Conservation (phyloP, 1,140 invertebrate species). For the Cydia strobilella region DNA sequence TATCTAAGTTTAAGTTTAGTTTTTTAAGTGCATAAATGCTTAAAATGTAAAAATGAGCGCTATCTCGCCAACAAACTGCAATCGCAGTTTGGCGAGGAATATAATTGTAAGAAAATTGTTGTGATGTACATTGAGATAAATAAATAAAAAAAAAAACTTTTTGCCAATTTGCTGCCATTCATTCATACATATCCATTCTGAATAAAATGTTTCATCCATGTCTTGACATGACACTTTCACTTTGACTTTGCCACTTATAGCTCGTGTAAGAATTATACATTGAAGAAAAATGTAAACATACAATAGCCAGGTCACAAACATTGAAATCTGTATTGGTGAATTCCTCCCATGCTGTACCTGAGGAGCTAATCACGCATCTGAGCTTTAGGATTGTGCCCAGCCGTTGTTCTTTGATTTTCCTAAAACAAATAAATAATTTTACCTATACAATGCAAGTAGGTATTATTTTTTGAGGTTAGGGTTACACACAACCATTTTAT, state of each 20-base stretch:
- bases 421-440: not conserved
- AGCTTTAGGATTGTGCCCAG: not conserved
- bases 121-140: too few species aligned
- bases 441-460: not conserved
- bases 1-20: too few species aligned
- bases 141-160: too few species aligned
- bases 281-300: not conserved
- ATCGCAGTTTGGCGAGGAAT: too few species aligned
- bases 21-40: too few species aligned
- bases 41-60: too few species aligned
- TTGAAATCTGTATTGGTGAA: constrained; percentile 1
- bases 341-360: not conserved
- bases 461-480: too few species aligned
- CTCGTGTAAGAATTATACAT: not conserved
- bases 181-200: not conserved
- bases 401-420: not conserved
- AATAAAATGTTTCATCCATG: not conserved
- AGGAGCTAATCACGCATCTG: not conserved
- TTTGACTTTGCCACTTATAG: constrained; percentile 1
- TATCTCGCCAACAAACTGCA: too few species aligned
- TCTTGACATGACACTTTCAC: constrained; percentile 7
- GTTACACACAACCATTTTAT: too few species aligned
- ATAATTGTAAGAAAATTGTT: too few species aligned
- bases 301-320: not conserved
- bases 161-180: not conserved